Evolutionary conservation across 2,888 invertebrate genomes (phyloP).

Genomic region (Conistra vaccinii): DNA sequence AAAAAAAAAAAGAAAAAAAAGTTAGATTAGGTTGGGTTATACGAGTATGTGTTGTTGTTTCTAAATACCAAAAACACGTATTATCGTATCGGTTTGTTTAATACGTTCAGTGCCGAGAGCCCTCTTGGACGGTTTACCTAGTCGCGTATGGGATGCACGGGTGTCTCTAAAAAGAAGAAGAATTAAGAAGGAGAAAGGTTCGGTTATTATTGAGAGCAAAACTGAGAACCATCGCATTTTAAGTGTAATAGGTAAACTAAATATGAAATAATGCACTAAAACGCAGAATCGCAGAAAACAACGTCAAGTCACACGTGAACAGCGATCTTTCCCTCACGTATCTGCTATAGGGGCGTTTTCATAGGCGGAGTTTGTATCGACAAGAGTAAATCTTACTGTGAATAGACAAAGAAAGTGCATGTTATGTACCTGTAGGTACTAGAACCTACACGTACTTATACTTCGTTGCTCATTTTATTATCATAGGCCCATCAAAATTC

Average conservation of each 20-base stretch:
- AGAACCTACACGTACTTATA: slow-evolving; percentile 8
- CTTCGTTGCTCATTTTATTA: slow-evolving; percentile 33
- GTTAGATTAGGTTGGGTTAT: no score
- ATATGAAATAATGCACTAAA: neutral
- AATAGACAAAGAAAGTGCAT: slow-evolving; percentile 73
- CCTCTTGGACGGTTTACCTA: no score
- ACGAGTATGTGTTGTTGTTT: no score
- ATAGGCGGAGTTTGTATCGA: slow-evolving; percentile 73
- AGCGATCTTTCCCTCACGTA: slow-evolving; percentile 46
- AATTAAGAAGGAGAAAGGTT: neutral
- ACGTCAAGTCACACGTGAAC: slow-evolving; percentile 48
- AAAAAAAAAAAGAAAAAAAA: no score
- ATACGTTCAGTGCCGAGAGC: no score
- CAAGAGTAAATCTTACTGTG: slow-evolving; percentile 72
- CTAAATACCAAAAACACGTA: no score
- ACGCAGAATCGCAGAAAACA: slow-evolving; percentile 8
- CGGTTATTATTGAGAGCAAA: neutral
- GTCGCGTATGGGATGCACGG: no score
- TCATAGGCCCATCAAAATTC: neutral
- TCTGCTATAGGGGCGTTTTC: slow-evolving; percentile 55
- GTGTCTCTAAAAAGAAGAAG: neutral
- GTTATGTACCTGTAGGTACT: slow-evolving; percentile 42
- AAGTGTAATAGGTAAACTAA: neutral
- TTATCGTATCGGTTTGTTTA: no score
- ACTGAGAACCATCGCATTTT: neutral